Evolutionary conservation across 2,888 invertebrate species (phyloP).

Genomic region (Mesoligia furuncula): DNA sequence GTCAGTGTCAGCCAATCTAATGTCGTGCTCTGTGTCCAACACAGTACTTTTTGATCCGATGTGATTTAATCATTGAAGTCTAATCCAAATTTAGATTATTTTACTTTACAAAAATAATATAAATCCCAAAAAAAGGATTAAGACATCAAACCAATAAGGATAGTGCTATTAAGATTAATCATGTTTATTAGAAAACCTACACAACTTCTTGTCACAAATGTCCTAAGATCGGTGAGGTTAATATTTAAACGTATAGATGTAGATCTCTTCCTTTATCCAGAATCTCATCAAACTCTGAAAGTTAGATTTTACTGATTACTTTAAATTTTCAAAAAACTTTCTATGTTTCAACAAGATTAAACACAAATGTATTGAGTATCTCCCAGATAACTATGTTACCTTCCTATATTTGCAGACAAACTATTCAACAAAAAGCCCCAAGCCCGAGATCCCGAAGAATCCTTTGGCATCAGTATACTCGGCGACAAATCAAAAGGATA

Average conservation of each 20-base stretch:
- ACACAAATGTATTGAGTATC: background rate
- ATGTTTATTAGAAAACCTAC: conserved; percentile 63
- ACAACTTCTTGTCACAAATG: conserved; percentile 38
- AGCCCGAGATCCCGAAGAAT: conserved; percentile 93
- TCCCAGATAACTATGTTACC: background rate
- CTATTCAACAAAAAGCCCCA: conserved; percentile 83
- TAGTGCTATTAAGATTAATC: conserved; percentile 14
- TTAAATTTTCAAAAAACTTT: background rate
- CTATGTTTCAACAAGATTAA: background rate
- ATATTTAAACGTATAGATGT: background rate
- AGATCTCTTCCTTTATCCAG: background rate
- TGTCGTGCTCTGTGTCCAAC: too few relatives aligned
- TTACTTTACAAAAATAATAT: background rate
- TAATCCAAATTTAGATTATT: background rate
- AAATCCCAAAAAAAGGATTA: background rate
- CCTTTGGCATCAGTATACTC: conserved; percentile 90
- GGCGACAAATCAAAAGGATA: conserved; percentile 91
- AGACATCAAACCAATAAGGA: background rate
- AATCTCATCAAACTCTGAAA: background rate
- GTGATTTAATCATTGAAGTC: background rate
- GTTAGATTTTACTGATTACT: background rate
- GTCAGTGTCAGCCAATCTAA: too few relatives aligned
- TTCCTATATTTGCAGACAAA: conserved; percentile 69
- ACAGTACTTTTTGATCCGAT: too few relatives aligned
- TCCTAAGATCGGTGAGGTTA: conserved; percentile 54